Evolutionary conservation across 2,797 vertebrate genomes (phyloP).

Genomic region (Vipera ursinii): DNA sequence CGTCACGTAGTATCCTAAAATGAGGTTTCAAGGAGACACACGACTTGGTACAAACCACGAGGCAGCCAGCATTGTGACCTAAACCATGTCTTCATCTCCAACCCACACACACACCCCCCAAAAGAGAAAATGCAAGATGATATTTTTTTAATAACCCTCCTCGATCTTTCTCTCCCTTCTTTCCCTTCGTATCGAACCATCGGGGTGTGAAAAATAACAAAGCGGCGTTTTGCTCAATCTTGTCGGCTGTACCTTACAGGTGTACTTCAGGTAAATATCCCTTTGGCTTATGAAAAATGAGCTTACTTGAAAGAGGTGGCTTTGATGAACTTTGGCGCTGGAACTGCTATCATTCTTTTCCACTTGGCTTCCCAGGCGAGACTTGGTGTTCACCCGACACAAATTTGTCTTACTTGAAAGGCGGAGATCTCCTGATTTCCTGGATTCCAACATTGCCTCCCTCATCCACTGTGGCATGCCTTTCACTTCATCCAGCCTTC

Average conservation of each 20-base stretch:
- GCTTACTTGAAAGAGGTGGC: slow-evolving; percentile 85
- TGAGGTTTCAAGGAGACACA: neutral
- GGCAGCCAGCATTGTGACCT: slow-evolving; percentile 19
- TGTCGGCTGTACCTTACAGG: slow-evolving; percentile 89
- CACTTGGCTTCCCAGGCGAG: slow-evolving; percentile 90
- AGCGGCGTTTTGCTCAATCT: slow-evolving; percentile 92
- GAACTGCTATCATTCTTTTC: slow-evolving; percentile 97
- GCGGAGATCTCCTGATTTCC: slow-evolving; percentile 84
- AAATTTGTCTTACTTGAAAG: slow-evolving; percentile 96
- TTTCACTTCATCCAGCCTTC: slow-evolving; percentile 62
- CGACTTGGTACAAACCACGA: neutral
- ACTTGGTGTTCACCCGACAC: slow-evolving; percentile 71
- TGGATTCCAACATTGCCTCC: slow-evolving; percentile 57
- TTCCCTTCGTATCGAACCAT: slow-evolving; percentile 77
- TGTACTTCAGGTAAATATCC: slow-evolving; percentile 91
- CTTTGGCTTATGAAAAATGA: slow-evolving; percentile 98
- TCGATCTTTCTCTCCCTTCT: slow-evolving; percentile 52
- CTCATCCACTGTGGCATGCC: slow-evolving; percentile 15
- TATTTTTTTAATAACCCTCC: slow-evolving; percentile 51
- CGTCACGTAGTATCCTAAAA: neutral
- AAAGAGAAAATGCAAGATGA: slow-evolving; percentile 45
- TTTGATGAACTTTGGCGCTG: slow-evolving; percentile 94
- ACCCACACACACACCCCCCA: neutral
- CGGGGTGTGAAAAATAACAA: slow-evolving; percentile 99
- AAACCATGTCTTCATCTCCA: neutral